Evolutionary conservation across 2,797 vertebrate species (phyloP), one percentile per base, ranked within the genome.

Genomic region (Betta splendens): DNA sequence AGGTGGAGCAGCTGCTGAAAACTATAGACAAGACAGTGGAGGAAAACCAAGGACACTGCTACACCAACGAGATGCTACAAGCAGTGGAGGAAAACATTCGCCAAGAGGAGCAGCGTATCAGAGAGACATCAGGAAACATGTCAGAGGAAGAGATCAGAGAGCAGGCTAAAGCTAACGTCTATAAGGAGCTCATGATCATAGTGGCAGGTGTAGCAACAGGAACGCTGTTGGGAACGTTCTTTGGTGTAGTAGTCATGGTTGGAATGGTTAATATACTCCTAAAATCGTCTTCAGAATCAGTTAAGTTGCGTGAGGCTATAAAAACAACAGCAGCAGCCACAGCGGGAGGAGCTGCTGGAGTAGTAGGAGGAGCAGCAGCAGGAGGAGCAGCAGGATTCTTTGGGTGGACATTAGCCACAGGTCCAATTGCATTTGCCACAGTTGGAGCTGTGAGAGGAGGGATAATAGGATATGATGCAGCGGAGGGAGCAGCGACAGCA

Each of bases 141-240:
- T 37, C 49, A 16, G 2, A 2, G 6, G 12, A 33, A 25, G 0
- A 55, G 0, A 46, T 3, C n/a, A 33, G 11, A n/a, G 0, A 5
- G 0, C 2, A 16, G 42, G 73, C 70, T 15, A 45, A 28, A 11
- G 2, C 0, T 2, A 38, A 1, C 0, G 5, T 25, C 3, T 15
- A 0, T n/a, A 1, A 6, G 1, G 13, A 0, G 5, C 6, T 44
- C 15, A 17, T 0, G 16, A 15, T 7, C 10, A 16, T 0, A n/a
- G 0, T 37, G 1, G 6, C 29, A 60, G 56, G 29, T 15, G 0
- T 1, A n/a, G 1, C 0, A 26, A 8, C 15, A 42, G 55, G 36
- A 13, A 7, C 0, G 8, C 2, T 68, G 25, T 2, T 68, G 0
- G 64, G 56, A 33, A 46, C 31, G 51, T 7, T 62, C 0, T 4